phyloP scores from a whole-genome alignment of 2,888 invertebrate species.

The Pemphredon lugubris region DNA sequence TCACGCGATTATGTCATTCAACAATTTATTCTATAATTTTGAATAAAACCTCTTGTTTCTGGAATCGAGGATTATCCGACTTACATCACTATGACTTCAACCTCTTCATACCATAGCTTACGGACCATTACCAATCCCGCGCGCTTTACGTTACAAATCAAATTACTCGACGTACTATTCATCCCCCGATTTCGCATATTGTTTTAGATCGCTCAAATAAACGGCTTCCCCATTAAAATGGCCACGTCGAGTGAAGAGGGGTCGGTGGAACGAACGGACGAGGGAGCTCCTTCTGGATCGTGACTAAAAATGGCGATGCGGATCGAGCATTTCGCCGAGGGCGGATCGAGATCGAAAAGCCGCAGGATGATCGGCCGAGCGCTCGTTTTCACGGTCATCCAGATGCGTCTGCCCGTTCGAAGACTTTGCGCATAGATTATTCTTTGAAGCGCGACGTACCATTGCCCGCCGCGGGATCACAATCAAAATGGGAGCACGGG shows the following conservation, averaged over 20 bases:
- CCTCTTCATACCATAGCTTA: too few species aligned
- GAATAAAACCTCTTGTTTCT: too few species aligned
- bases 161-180: too few species aligned
- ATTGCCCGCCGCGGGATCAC: neutral
- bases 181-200: too few species aligned
- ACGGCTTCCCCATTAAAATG: conserved; percentile 42
- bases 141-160: too few species aligned
- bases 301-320: conserved; percentile 64
- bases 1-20: too few species aligned
- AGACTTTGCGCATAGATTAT: conserved; percentile 12
- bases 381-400: conserved; percentile 52
- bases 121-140: too few species aligned
- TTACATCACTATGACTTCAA: too few species aligned
- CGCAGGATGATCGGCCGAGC: conserved; percentile 44
- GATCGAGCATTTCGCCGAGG: conserved; percentile 50
- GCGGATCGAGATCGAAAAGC: conserved; percentile 56
- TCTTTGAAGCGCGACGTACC: conserved; percentile 4
- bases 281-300: conserved; percentile 40
- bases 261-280: conserved; percentile 7
- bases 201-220: too few species aligned
- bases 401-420: conserved; percentile 26
- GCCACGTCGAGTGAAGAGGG: conserved; percentile 32
- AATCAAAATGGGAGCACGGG: conserved; percentile 1
- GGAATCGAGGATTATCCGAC: too few species aligned
- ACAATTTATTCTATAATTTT: too few species aligned